Conservation (phyloP, 2,888 invertebrate species). For the Lissocephala sabroskyi region DNA sequence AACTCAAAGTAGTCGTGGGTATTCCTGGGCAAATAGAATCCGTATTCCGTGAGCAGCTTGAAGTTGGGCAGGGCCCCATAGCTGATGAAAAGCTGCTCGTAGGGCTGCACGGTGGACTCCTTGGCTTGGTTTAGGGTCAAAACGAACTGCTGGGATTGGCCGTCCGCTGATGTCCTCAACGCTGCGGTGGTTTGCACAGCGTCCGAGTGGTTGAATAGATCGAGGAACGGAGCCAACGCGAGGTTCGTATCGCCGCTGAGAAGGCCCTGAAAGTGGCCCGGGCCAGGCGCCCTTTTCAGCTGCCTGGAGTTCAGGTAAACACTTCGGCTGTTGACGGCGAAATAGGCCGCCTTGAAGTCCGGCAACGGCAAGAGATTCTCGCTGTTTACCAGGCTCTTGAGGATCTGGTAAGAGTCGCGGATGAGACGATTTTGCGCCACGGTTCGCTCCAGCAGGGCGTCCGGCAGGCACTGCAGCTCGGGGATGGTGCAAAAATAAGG, state of each 20-base stretch:
- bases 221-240: conserved; percentile 90
- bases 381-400: conserved; percentile 29
- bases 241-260: conserved; percentile 77
- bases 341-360: conserved; percentile 85
- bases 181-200: conserved; percentile 75
- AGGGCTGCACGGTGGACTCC: conserved; percentile 73
- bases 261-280: conserved; percentile 62
- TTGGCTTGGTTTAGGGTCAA: conserved; percentile 36
- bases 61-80: conserved; percentile 88
- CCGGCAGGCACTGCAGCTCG: conserved; percentile 76
- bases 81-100: conserved; percentile 88
- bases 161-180: conserved; percentile 31
- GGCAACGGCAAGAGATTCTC: conserved; percentile 74
- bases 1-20: conserved; percentile 79
- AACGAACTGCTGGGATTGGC: conserved; percentile 37
- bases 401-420: conserved; percentile 61
- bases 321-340: conserved; percentile 88
- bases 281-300: conserved; percentile 63
- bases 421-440: conserved; percentile 74
- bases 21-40: conserved; percentile 83
- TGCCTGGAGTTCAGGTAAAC: conserved; percentile 80
- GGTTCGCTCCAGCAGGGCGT: conserved; percentile 75
- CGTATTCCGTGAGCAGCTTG: conserved; percentile 89
- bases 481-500: conserved; percentile 79
- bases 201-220: conserved; percentile 90